Percentiles rank a stretch among this genome's conserved stretches.
Evolutionary conservation across 53 echinoderm and acorn worm species (phyloP).

Genomic region (Stichopus horrens): DNA sequence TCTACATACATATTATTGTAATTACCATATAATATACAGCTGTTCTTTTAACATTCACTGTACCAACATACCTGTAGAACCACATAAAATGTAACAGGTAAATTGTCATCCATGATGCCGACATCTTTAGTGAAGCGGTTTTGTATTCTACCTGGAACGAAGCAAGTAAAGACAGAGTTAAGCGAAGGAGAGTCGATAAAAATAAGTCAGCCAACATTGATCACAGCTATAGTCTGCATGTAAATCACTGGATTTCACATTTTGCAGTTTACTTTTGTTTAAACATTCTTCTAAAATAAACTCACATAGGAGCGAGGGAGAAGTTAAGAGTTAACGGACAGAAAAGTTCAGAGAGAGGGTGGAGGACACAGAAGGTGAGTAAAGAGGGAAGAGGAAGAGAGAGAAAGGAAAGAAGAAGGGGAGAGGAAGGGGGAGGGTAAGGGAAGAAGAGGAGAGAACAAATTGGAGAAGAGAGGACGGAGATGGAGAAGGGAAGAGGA

Average conservation of each 20-base stretch:
- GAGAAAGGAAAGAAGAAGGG: background rate
- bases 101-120: slow-evolving; percentile 75
- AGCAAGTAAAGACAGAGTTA: too few relatives aligned
- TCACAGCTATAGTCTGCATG: too few relatives aligned
- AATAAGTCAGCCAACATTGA: too few relatives aligned
- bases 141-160: slow-evolving; percentile 64
- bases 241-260: too few relatives aligned
- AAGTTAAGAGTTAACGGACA: background rate
- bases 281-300: too few relatives aligned
- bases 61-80: slow-evolving; percentile 58
- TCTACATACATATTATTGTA: too few relatives aligned
- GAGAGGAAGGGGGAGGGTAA: background rate
- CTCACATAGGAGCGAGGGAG: background rate
- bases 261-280: too few relatives aligned
- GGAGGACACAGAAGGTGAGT: background rate
- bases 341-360: background rate
- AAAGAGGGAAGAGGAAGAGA: background rate
- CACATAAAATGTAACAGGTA: slow-evolving; percentile 65
- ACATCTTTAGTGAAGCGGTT: slow-evolving; percentile 85
- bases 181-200: too few relatives aligned
- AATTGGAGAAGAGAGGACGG: background rate
- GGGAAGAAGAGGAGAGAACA: background rate
- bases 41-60: too few relatives aligned
- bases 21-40: too few relatives aligned
- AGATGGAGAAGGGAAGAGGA: background rate